These are phyloP conservation scores for Drosophila limbata DNA, from an alignment of 2,888 invertebrate species.

Conservation along the genomic window DNA sequence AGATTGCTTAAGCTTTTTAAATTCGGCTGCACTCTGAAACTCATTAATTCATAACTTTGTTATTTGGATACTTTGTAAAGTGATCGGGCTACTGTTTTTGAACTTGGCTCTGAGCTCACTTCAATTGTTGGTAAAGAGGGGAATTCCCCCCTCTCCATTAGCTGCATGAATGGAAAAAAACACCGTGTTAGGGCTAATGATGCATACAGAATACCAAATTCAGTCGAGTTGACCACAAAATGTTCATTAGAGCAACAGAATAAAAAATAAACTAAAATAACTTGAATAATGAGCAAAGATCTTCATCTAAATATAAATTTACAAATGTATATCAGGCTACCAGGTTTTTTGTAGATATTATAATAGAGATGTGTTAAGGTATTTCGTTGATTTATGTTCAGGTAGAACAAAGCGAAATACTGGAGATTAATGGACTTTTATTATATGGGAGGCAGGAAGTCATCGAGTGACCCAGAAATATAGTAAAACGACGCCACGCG, in stretches of 20 bases:
- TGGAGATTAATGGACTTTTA: conserved; percentile 3
- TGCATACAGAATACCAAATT: conserved; percentile 51
- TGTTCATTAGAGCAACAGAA: conserved; percentile 68
- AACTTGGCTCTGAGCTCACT: conserved; percentile 8
- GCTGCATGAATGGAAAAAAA: conserved; percentile 62
- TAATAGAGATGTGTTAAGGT: conserved; percentile 37
- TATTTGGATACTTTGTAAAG: conserved; percentile 2
- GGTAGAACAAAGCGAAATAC: conserved; percentile 43
- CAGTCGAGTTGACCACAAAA: conserved; percentile 61
- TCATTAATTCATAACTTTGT: conserved; percentile 10
- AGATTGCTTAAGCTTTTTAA: too few relatives aligned
- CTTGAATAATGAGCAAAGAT: conserved; percentile 45
- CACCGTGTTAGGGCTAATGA: conserved; percentile 62
- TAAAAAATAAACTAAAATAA: conserved; percentile 11
- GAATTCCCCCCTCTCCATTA: conserved; percentile 1
- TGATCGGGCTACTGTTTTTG: conserved; percentile 46
- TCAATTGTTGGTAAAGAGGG: neutral
- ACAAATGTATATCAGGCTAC: conserved; percentile 1
- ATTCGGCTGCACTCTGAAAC: neutral
- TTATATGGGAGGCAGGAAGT: conserved; percentile 41
- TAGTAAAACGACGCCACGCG: conserved; percentile 54
- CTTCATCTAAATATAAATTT: conserved; percentile 4
- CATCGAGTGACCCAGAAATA: conserved; percentile 31
- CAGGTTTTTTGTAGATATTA: neutral
- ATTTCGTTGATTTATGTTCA: conserved; percentile 65